Evolutionary conservation across 1,140 invertebrate species (phyloP).

Genomic region (Acyrthosiphon pisum): DNA sequence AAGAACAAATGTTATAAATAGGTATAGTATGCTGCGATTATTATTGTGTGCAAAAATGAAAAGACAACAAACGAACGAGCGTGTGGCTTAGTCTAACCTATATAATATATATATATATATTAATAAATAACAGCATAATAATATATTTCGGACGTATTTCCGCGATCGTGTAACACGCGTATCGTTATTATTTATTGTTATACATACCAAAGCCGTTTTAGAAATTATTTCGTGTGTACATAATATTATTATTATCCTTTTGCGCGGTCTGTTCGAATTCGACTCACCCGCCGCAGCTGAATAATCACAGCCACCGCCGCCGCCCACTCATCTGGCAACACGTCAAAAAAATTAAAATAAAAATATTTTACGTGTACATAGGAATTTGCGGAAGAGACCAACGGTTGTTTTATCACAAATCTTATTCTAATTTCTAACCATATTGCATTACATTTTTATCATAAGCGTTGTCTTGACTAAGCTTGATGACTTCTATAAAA

Average conservation of each 20-base stretch:
- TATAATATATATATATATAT: neutral
- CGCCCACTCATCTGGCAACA: neutral
- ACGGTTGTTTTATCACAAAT: neutral
- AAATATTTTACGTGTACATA: neutral
- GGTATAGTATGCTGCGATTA: too few species aligned
- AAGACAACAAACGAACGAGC: neutral
- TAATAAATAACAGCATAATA: neutral
- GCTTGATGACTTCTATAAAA: neutral
- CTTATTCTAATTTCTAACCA: neutral
- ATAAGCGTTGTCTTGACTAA: too few species aligned
- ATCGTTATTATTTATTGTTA: neutral
- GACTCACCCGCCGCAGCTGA: neutral
- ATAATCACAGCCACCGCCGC: neutral
- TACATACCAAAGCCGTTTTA: neutral
- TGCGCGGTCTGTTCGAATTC: neutral
- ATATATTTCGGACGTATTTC: neutral
- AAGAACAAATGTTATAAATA: neutral
- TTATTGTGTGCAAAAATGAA: neutral
- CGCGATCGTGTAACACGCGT: neutral
- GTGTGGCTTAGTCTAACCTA: neutral
- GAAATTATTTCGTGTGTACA: neutral
- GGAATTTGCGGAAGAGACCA: neutral
- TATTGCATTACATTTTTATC: neutral
- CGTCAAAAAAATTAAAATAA: neutral
- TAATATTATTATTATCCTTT: neutral